Base-by-base conservation (phyloP, 23 tunicate genomes). In the Botrylloides violaceus region DNA sequence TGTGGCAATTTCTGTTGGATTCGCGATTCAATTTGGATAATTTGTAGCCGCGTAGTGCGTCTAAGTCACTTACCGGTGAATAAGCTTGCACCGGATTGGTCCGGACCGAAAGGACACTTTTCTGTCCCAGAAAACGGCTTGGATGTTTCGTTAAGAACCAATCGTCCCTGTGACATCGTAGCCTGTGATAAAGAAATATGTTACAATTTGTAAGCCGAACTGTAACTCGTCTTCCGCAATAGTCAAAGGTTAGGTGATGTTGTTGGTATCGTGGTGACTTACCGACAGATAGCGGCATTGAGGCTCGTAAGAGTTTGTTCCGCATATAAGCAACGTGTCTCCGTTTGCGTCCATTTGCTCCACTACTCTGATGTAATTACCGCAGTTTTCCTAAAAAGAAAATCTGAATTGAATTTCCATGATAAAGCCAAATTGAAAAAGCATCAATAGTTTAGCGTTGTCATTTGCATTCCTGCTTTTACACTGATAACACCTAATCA, bases 81-180 rank as follows among this genome's bases (percentile, higher is more conserved):
- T 33, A 87, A 32, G 21, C 77, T 76, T 3, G 78, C 64, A 56
- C 84, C 78, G 26, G 79, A 75, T 71, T 78, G 80, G 65, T 87
- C 62, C 7, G 95, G 95, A 28, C 95, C 86, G 58, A 60, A 87
- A 6, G 95, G 79, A 55, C 95, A 75, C 22, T 76, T 76, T 62
- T 87, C 87, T 58, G 60, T 75, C 0, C 86, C 95, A 3, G 86
- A 76, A 31, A 80, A 27, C 0, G 49, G 33, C 19, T 64, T 56
- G 23, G 36, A 25, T 53, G 21, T 43, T 9, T 26, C 35, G 29
- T 7, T 63, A 21, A 63, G 35, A 25, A 3, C 36, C 4, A 63
- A 19, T 63, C 33, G 35, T 4, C 9, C 35, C 35, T 63, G 70
- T 31, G 32, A 27, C 33, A 33, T 27, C 9, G 70, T 29, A 19